These are phyloP conservation scores for Fragum whitleyi DNA, from an alignment of 2,888 invertebrate species.

Conservation along the genomic window DNA sequence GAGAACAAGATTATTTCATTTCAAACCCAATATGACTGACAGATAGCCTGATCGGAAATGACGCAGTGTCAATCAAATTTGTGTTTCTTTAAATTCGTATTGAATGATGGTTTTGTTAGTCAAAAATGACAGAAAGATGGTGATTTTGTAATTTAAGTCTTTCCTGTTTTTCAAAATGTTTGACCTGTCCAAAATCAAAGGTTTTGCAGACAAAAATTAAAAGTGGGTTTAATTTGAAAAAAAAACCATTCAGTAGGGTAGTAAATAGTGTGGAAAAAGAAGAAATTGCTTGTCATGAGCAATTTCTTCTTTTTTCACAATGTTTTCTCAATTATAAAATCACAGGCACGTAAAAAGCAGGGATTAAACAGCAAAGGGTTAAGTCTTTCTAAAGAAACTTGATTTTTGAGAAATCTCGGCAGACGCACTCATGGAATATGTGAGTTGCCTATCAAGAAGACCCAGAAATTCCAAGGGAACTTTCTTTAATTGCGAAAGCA, in stretches of 20 bases:
- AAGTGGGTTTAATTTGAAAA: too few species aligned
- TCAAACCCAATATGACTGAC: constrained; percentile 6
- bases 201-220: too few species aligned
- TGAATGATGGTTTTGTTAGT: background rate
- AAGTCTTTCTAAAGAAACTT: background rate
- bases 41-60: background rate
- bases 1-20: constrained; percentile 18
- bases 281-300: too few species aligned
- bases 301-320: too few species aligned
- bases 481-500: too few species aligned
- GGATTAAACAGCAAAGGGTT: too few species aligned
- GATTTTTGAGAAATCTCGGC: background rate
- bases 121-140: background rate
- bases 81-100: background rate
- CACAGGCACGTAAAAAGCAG: too few species aligned
- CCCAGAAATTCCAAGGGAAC: background rate
- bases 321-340: too few species aligned
- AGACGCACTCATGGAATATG: background rate
- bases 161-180: too few species aligned
- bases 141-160: background rate
- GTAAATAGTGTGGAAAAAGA: too few species aligned
- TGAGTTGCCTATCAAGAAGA: background rate
- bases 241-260: too few species aligned
- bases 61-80: constrained; percentile 6
- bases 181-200: too few species aligned